A percentile compares a stretch with the other conserved stretches of the same genome.
phyloP scores from a whole-genome alignment of 1,140 invertebrate genomes.

The Zaprionus kolodkinae region DNA sequence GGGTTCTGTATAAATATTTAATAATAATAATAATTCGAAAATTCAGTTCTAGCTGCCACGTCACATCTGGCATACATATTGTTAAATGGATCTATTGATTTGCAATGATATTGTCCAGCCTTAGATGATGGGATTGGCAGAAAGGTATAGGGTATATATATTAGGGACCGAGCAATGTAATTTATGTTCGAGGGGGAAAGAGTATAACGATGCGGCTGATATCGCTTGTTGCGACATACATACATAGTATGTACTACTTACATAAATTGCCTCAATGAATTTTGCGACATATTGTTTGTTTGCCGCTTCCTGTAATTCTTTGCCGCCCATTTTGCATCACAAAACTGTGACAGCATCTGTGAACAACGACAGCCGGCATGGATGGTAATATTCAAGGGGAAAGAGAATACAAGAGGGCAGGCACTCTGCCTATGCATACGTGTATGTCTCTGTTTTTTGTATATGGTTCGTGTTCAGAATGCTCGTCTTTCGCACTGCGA shows the following conservation, averaged over 20 bases:
- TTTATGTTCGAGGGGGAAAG: not conserved
- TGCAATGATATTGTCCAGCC: slow-evolving; percentile 57
- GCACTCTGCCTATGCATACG: not conserved
- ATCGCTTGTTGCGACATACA: slow-evolving; percentile 66
- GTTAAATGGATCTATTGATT: not conserved
- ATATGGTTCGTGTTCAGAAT: not conserved
- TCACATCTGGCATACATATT: too few relatives aligned
- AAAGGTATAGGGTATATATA: not conserved
- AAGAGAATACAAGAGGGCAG: not conserved
- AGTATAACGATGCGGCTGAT: slow-evolving; percentile 52
- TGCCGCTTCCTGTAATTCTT: not conserved
- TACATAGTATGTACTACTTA: not conserved
- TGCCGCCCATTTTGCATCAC: not conserved
- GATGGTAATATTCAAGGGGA: slow-evolving; percentile 24
- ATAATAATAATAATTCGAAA: not conserved
- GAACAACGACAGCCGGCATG: slow-evolving; percentile 72
- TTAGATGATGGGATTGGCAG: slow-evolving; percentile 25
- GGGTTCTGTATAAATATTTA: too few relatives aligned
- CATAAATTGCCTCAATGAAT: slow-evolving; percentile 73
- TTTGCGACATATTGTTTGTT: slow-evolving; percentile 59
- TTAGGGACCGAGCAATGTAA: too few relatives aligned
- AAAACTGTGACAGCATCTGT: slow-evolving; percentile 61
- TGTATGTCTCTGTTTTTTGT: too few relatives aligned
- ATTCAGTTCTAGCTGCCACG: not conserved
- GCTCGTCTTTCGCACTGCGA: too few relatives aligned